These are phyloP conservation scores for Clarias fuscus DNA, from an alignment of 2,797 vertebrate species.

Conservation along the genomic window DNA sequence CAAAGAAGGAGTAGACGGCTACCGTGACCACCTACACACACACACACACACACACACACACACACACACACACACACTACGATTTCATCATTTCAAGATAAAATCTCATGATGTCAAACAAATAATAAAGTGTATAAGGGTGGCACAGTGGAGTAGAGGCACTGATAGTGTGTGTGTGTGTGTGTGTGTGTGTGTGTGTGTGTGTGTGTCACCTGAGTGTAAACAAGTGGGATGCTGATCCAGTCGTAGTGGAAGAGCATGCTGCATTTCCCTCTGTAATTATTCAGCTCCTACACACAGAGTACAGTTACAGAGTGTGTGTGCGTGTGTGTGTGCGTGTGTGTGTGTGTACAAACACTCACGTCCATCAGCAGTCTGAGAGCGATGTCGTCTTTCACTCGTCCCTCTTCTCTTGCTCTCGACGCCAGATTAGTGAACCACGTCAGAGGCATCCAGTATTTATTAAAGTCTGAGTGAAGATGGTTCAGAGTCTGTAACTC, in stretches of 20 bases:
- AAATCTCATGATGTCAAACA: no score
- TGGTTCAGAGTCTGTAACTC: slow-evolving; percentile 82
- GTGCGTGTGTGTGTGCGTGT: slow-evolving; percentile 20
- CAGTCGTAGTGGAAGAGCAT: slow-evolving; percentile 90
- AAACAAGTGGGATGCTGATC: slow-evolving; percentile 91
- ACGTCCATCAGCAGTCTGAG: slow-evolving; percentile 87
- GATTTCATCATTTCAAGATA: no score
- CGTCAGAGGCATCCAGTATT: slow-evolving; percentile 90
- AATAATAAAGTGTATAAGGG: no score
- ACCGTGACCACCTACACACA: slow-evolving; percentile 92
- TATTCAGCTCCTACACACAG: slow-evolving; percentile 83
- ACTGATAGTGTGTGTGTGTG: background rate
- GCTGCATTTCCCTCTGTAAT: slow-evolving; percentile 85
- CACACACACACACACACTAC: background rate
- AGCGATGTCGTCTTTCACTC: slow-evolving; percentile 81
- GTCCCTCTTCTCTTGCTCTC: slow-evolving; percentile 78
- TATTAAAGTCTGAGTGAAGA: slow-evolving; percentile 88
- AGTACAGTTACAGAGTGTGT: slow-evolving; percentile 9
- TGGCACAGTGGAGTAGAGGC: background rate
- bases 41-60: slow-evolving; percentile 32
- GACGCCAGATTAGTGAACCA: slow-evolving; percentile 90
- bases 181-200: background rate
- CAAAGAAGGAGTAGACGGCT: slow-evolving; percentile 87
- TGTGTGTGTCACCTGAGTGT: slow-evolving; percentile 76
- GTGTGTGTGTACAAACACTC: slow-evolving; percentile 52